These are phyloP conservation scores for Andinoacara biseriatus DNA, from an alignment of 2,113 vertebrate genomes.

Conservation along the genomic window DNA sequence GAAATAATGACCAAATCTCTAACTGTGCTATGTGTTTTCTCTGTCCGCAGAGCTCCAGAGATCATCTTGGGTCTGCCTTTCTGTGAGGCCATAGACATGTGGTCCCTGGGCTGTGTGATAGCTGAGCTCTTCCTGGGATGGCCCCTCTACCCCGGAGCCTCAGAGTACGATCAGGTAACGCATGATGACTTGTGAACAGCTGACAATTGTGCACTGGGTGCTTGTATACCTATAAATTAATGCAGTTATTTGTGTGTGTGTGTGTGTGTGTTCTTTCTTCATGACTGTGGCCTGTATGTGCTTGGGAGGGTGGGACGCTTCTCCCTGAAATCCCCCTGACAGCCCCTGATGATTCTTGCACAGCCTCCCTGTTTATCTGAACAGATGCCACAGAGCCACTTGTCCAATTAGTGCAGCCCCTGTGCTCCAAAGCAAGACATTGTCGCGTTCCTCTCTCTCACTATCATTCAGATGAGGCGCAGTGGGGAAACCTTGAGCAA, in stretches of 20 bases:
- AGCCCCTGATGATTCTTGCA: slow-evolving; percentile 60
- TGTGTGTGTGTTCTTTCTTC: background rate
- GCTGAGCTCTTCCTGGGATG: slow-evolving; percentile 98
- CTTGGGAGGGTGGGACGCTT: slow-evolving; percentile 34
- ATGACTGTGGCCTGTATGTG: slow-evolving; percentile 10
- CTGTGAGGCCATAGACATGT: slow-evolving; percentile 99
- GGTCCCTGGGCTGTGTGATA: slow-evolving; percentile 98
- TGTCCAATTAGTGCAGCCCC: slow-evolving; percentile 75
- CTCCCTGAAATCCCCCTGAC: slow-evolving; percentile 54
- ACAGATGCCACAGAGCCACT: slow-evolving; percentile 75
- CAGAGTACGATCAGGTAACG: slow-evolving; percentile 96
- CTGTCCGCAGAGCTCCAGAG: slow-evolving; percentile 89
- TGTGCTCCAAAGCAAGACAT: slow-evolving; percentile 73
- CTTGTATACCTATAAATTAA: background rate
- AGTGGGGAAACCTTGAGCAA: slow-evolving; percentile 61
- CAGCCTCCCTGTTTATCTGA: slow-evolving; percentile 69
- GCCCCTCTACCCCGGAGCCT: slow-evolving; percentile 97
- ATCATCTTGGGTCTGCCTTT: slow-evolving; percentile 98
- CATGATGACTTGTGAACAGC: background rate
- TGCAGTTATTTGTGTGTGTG: background rate
- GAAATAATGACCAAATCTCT: background rate
- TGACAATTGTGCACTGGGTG: background rate
- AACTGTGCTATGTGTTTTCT: slow-evolving; percentile 21
- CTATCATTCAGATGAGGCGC: slow-evolving; percentile 56
- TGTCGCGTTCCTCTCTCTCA: slow-evolving; percentile 47